phyloP scores from a whole-genome alignment of 2,113 vertebrate genomes.

The Cryptomyrus ogoouensis region DNA sequence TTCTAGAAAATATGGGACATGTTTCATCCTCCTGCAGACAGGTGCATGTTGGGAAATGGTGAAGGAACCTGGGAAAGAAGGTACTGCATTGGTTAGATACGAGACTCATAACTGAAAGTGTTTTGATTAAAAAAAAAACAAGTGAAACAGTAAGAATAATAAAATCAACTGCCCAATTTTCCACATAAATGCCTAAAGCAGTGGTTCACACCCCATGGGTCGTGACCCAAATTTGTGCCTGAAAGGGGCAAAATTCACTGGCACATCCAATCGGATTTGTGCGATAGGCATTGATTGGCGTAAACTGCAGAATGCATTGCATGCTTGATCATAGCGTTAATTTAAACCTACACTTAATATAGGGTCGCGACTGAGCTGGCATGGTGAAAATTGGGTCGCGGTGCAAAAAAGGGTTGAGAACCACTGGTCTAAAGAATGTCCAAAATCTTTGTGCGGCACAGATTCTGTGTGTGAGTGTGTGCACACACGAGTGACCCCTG shows the following conservation, averaged over 20 bases:
- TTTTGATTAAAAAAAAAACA: not conserved
- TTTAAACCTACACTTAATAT: no score
- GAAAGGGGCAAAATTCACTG: no score
- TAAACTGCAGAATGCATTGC: no score
- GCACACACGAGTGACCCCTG: not conserved
- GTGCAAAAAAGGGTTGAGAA: no score
- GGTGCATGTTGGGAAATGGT: not conserved
- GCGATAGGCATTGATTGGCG: no score
- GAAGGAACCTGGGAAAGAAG: not conserved
- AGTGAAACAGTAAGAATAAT: not conserved
- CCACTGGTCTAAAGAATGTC: not conserved
- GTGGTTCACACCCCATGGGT: no score
- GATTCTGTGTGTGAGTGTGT: not conserved
- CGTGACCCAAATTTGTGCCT: no score
- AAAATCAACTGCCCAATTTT: not conserved
- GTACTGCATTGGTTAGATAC: not conserved
- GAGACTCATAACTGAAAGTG: not conserved
- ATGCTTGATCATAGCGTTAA: no score
- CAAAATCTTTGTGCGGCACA: not conserved
- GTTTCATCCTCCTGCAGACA: not conserved
- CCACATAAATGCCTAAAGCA: not conserved
- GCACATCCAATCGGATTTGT: no score
- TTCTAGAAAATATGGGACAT: not conserved
- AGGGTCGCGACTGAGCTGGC: no score
- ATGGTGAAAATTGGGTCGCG: no score